phyloP scores from a whole-genome alignment of 2,797 vertebrate genomes.

The Podargus strigoides region DNA sequence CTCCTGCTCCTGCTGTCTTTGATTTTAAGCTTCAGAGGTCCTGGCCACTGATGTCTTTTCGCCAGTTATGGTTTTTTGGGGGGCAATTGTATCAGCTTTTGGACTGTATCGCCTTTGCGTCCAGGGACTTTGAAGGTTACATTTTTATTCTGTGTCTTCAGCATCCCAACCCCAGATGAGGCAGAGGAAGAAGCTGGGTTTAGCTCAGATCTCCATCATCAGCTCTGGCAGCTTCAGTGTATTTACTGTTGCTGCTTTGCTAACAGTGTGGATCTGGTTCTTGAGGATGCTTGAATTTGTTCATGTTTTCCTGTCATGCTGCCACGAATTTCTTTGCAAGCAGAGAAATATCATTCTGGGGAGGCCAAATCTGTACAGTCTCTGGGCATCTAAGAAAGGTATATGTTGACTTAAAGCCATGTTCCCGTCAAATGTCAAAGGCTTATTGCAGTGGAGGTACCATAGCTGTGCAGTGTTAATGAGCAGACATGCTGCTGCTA shows the following conservation, averaged over 20 bases:
- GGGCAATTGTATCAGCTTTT: not conserved
- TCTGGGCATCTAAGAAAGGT: not conserved
- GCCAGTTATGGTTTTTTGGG: not conserved
- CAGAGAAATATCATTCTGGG: not conserved
- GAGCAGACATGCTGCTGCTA: not conserved
- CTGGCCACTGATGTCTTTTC: not conserved
- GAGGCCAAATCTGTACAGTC: not conserved
- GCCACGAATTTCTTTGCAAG: not conserved
- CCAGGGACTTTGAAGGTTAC: not conserved
- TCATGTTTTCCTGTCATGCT: not conserved
- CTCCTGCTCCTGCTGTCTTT: not conserved
- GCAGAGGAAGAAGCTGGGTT: not conserved
- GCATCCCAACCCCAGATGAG: not conserved
- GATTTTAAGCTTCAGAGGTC: not conserved
- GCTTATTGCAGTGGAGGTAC: not conserved
- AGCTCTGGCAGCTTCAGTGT: not conserved
- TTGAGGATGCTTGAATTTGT: not conserved
- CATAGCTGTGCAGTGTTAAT: not conserved
- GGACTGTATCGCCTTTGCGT: not conserved
- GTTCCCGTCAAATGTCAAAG: not conserved
- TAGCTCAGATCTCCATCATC: not conserved
- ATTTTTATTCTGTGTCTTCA: not conserved
- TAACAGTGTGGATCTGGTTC: not conserved
- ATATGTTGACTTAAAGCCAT: not conserved
- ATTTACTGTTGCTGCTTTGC: not conserved